These are phyloP conservation scores for Channa striata DNA, from an alignment of 2,797 vertebrate species.

Conservation along the genomic window DNA sequence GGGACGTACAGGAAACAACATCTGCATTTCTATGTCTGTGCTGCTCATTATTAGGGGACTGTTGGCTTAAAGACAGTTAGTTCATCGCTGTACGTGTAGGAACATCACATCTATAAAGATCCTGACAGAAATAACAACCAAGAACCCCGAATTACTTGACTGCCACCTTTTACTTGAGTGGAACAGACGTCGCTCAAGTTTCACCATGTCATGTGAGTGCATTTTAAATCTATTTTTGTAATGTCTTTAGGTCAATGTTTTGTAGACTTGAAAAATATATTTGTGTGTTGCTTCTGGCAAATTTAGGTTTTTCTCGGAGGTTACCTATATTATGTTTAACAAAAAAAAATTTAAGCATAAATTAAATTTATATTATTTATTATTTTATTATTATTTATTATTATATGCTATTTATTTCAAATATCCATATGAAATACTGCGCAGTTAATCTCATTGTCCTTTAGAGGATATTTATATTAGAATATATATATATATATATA, in stretches of 20 bases:
- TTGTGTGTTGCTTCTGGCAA: too few relatives aligned
- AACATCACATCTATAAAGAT: background rate
- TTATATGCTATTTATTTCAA: too few relatives aligned
- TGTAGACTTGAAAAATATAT: background rate
- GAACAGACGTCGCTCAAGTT: slow-evolving; percentile 13
- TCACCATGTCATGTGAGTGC: slow-evolving; percentile 58
- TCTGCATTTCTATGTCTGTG: slow-evolving; percentile 18
- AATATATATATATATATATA: too few relatives aligned
- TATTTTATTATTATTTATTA: too few relatives aligned
- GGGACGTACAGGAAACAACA: slow-evolving; percentile 48
- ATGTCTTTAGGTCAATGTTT: too few relatives aligned
- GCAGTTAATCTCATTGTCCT: too few relatives aligned
- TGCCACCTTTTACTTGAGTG: background rate
- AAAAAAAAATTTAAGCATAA: too few relatives aligned
- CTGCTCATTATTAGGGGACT: background rate
- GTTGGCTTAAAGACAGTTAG: background rate
- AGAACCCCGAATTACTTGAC: background rate
- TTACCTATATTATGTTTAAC: too few relatives aligned
- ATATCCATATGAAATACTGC: too few relatives aligned
- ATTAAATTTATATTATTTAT: too few relatives aligned
- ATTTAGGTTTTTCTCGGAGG: background rate
- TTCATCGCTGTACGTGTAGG: background rate
- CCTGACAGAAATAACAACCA: background rate
- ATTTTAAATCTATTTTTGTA: slow-evolving; percentile 7
- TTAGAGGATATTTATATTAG: too few relatives aligned